Percentiles rank a stretch among this genome's conserved stretches.
Conservation (phyloP, 2,797 vertebrate genomes). For the Danio tinwini region DNA sequence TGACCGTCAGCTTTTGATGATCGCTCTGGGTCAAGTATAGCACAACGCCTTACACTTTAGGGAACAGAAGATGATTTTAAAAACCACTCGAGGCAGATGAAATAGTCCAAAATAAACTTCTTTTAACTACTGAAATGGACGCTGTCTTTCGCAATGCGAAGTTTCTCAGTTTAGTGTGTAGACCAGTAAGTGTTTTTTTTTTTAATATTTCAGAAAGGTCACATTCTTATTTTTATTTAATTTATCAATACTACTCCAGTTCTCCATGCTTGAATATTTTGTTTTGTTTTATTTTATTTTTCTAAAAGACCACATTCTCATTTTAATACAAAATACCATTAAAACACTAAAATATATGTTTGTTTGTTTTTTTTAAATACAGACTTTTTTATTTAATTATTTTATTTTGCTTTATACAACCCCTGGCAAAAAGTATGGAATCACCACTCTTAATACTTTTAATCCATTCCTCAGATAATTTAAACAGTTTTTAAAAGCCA, state of each 20-base stretch:
- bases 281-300: no score
- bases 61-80: constrained; percentile 31
- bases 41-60: constrained; percentile 7
- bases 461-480: no score
- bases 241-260: background rate
- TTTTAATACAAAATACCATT: no score
- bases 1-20: constrained; percentile 35
- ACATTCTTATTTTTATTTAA: background rate
- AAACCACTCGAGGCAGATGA: constrained; percentile 16
- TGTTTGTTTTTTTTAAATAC: no score
- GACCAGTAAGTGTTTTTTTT: background rate
- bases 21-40: constrained; percentile 37
- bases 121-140: constrained; percentile 17
- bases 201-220: background rate
- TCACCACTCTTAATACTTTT: no score
- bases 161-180: background rate
- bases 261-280: no score
- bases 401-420: no score
- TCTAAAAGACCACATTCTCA: no score
- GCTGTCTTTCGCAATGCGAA: background rate
- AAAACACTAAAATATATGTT: no score
- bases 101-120: constrained; percentile 31
- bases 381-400: no score
- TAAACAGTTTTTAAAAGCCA: no score
- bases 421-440: no score